Conservation (phyloP, 2,113 vertebrate species). For the zebrafish (Danio rerio) region GRCz12tu NC_133189.1:33034501-33035000, state of each 20-base stretch:
- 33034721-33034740: no score
- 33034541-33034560: constrained; percentile 37
- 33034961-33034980: constrained; percentile 8
- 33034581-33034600: constrained; percentile 43
- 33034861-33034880: constrained; percentile 22
- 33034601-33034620: constrained; percentile 33
- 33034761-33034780: constrained; percentile 29
- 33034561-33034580: constrained; percentile 45
- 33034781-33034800: constrained; percentile 41
- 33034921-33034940: background rate
- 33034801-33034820: constrained; percentile 52
- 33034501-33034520: constrained; percentile 40
- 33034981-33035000: background rate
- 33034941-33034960: background rate
- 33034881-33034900: constrained; percentile 10
- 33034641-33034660: constrained; percentile 2
- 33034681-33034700: constrained; percentile 6
- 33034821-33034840: constrained; percentile 7
- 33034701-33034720: constrained; percentile 25
- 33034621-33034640: background rate
- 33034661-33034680: background rate
- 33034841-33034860: background rate
- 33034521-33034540: constrained; percentile 48
- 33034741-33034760: constrained; percentile 38
- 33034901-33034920: background rate